Conservation (phyloP, 2,888 invertebrate genomes). For the Lasius fuliginosus region DNA sequence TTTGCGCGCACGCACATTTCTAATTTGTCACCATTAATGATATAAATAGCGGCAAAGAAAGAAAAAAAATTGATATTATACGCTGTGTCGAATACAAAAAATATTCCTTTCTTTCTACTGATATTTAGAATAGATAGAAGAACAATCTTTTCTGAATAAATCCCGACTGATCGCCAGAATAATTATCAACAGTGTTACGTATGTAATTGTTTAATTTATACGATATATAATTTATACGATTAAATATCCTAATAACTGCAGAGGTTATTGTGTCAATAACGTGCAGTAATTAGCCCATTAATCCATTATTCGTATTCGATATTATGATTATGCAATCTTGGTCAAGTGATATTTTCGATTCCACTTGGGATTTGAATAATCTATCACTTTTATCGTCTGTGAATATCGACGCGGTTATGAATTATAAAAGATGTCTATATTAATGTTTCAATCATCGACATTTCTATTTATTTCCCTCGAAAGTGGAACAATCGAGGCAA, state of each 20-base stretch:
- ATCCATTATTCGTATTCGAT: neutral
- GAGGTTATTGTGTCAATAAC: neutral
- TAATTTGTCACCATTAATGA: neutral
- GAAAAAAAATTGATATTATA: neutral
- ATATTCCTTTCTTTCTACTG: neutral
- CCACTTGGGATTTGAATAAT: neutral
- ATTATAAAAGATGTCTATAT: constrained; percentile 1
- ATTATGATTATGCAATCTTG: neutral
- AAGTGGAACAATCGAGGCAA: constrained; percentile 3
- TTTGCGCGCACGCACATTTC: no score
- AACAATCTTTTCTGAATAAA: neutral
- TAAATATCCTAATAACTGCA: neutral
- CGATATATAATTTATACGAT: neutral
- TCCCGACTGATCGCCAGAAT: no score
- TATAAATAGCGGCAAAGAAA: neutral
- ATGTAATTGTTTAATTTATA: constrained; percentile 8
- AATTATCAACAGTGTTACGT: neutral
- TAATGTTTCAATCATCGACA: neutral
- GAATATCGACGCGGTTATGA: neutral
- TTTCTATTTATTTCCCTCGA: constrained; percentile 38
- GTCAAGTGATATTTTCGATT: constrained; percentile 13
- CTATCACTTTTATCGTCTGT: neutral
- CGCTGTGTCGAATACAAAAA: neutral
- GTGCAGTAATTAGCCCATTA: constrained; percentile 4
- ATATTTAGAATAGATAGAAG: neutral